These are phyloP conservation scores for Piaya cayana DNA, from an alignment of 2,113 vertebrate genomes.

Conservation along the genomic window DNA sequence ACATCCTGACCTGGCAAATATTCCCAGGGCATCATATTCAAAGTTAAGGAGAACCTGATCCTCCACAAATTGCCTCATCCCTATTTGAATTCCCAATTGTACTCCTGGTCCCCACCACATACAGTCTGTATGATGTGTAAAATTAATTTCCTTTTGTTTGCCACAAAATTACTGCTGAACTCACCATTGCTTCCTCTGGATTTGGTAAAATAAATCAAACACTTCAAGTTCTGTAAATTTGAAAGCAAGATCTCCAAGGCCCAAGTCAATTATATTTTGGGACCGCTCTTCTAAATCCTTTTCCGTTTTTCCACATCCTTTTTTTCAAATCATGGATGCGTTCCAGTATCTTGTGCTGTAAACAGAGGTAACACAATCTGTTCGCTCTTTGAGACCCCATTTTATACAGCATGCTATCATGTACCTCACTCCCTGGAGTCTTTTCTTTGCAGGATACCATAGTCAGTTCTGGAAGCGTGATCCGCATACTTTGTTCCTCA, in stretches of 20 bases:
- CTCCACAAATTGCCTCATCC: not conserved
- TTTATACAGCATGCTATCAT: not conserved
- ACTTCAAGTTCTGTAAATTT: not conserved
- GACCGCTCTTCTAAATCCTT: not conserved
- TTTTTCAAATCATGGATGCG: not conserved
- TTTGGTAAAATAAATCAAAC: conserved; percentile 1
- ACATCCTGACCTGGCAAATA: not conserved
- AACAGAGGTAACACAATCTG: conserved; percentile 52
- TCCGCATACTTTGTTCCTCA: not conserved
- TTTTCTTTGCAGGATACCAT: not conserved
- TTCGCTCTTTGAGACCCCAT: not conserved
- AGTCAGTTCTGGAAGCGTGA: not conserved
- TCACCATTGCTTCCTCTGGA: not conserved
- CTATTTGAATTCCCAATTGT: not conserved
- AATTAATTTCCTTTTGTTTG: not conserved
- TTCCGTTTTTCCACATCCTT: not conserved
- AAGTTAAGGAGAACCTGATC: not conserved
- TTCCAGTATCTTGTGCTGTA: conserved; percentile 33
- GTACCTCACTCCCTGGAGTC: not conserved
- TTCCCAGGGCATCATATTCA: not conserved
- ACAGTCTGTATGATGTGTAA: fast-evolving
- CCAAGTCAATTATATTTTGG: not conserved
- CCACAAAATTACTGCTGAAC: not conserved
- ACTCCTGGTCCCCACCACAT: not conserved
- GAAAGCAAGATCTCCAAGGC: not conserved